phyloP scores from a whole-genome alignment of 2,888 invertebrate species.

The Schrankia costaestrigalis region DNA sequence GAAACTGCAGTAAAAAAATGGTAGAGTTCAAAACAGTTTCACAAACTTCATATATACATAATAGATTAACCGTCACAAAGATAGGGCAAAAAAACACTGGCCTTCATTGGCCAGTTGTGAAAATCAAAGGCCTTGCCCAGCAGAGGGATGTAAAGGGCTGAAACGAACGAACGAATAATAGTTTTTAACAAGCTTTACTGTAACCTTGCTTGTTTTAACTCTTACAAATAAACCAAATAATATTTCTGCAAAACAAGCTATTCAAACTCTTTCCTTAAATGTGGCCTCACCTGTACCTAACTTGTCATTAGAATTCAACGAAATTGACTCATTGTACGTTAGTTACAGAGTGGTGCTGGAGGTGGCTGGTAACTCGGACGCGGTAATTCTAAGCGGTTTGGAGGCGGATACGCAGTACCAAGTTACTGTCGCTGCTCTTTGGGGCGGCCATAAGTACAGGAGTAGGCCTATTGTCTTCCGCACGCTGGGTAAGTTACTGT shows the following conservation, averaged over 20 bases:
- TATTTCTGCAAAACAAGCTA: too few species aligned
- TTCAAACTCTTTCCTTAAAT: constrained; percentile 42
- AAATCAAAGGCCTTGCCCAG: too few species aligned
- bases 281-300: constrained; percentile 41
- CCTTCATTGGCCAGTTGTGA: too few species aligned
- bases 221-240: background rate
- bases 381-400: constrained; percentile 89
- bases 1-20: too few species aligned
- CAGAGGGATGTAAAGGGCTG: too few species aligned
- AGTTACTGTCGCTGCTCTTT: constrained; percentile 91
- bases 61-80: too few species aligned
- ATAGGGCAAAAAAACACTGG: too few species aligned
- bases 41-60: too few species aligned
- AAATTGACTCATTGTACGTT: constrained; percentile 84
- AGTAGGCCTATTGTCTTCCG: constrained; percentile 94
- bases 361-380: constrained; percentile 93
- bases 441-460: constrained; percentile 90
- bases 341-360: constrained; percentile 97
- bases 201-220: constrained; percentile 29
- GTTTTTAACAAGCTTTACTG: background rate
- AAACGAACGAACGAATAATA: too few species aligned
- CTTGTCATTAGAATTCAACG: constrained; percentile 62
- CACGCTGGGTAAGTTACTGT: constrained; percentile 85
- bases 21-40: too few species aligned
- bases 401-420: constrained; percentile 94